phyloP scores from a whole-genome alignment of 1,140 invertebrate genomes.

The Mya arenaria region DNA sequence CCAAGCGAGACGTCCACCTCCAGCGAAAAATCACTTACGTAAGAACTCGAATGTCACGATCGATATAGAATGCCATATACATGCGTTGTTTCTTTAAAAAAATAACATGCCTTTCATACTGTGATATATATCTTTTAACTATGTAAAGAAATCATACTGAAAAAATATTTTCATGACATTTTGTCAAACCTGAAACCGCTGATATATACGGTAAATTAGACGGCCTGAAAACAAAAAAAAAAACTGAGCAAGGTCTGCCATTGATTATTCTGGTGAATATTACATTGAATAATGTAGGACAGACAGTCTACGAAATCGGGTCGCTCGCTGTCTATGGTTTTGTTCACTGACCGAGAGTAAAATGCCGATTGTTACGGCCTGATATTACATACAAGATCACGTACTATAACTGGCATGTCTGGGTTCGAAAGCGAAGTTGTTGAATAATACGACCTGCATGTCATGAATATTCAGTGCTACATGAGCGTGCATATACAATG shows the following conservation, averaged over 20 bases:
- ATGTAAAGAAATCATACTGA: no score
- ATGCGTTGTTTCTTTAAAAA: no score
- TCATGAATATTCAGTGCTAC: no score
- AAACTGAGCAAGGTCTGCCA: background rate
- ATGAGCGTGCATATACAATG: no score
- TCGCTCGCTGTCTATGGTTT: background rate
- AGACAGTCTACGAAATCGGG: slow-evolving; percentile 24
- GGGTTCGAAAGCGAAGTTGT: background rate
- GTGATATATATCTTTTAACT: no score
- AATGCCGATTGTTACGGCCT: background rate
- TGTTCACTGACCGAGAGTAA: slow-evolving; percentile 40
- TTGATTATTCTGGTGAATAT: slow-evolving; percentile 14
- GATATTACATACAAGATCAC: background rate
- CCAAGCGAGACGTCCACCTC: slow-evolving; percentile 46
- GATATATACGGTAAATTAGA: slow-evolving; percentile 2
- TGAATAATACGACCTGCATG: background rate
- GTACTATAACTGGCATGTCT: background rate
- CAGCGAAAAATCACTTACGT: no score
- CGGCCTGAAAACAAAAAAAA: slow-evolving; percentile 16
- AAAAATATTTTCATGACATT: no score
- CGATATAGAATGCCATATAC: no score
- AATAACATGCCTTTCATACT: no score
- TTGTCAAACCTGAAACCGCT: background rate
- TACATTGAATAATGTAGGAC: slow-evolving; percentile 40
- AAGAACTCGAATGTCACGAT: no score